A percentile compares a stretch with the other conserved stretches of the same genome.
Evolutionary conservation across 2,113 vertebrate genomes (phyloP).

Genomic region (Melospiza georgiana): DNA sequence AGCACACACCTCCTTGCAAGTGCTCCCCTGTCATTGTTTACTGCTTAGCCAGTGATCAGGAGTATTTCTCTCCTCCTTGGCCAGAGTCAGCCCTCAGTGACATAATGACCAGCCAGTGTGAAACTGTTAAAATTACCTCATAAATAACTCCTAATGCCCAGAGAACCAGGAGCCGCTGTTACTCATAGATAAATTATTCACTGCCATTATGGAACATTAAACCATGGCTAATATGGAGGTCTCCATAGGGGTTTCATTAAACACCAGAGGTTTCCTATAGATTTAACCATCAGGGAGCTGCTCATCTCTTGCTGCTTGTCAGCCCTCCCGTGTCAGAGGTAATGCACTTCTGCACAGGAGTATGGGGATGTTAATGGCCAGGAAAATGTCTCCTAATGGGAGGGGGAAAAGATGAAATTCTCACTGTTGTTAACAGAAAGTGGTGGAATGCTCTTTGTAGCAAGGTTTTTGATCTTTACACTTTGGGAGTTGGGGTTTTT

Average conservation of each 20-base stretch:
- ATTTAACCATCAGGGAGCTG: constrained; percentile 32
- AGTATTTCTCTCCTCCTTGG: constrained; percentile 27
- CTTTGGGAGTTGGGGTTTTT: neutral
- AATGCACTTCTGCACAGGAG: constrained; percentile 35
- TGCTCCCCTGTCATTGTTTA: neutral
- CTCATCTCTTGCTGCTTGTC: constrained; percentile 7
- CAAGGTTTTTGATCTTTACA: neutral
- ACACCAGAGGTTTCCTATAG: constrained; percentile 57
- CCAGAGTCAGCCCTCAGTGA: constrained; percentile 59
- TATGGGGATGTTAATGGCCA: constrained; percentile 1
- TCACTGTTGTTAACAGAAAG: neutral
- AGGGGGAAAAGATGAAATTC: neutral
- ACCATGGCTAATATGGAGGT: constrained; percentile 64
- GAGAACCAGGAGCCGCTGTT: constrained; percentile 54
- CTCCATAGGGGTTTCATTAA: constrained; percentile 73
- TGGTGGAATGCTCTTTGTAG: neutral
- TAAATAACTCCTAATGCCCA: constrained; percentile 78
- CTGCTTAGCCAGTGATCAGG: neutral
- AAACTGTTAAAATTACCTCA: constrained; percentile 75
- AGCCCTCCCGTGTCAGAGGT: neutral
- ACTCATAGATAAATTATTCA: constrained; percentile 73
- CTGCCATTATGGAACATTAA: constrained; percentile 72
- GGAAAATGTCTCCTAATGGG: constrained; percentile 28
- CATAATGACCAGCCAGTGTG: constrained; percentile 76
- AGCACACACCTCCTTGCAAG: neutral